These are phyloP conservation scores for Pomatorhinus ruficollis DNA, from an alignment of 2,113 vertebrate genomes.

Conservation along the genomic window DNA sequence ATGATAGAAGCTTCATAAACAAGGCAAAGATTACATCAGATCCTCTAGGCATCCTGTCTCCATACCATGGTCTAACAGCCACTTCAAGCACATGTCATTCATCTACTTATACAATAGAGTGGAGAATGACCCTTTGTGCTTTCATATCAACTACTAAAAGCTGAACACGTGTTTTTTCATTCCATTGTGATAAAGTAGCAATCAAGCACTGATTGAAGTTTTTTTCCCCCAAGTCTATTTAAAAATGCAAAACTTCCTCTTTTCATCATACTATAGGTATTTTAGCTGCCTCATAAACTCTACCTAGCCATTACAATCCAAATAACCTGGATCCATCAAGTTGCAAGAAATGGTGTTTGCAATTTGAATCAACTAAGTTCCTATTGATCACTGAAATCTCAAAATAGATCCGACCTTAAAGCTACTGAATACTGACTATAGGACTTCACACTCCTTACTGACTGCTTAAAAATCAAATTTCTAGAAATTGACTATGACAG, in stretches of 20 bases:
- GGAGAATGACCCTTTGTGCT: background rate
- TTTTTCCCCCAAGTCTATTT: background rate
- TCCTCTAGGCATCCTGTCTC: background rate
- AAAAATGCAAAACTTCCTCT: background rate
- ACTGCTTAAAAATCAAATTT: background rate
- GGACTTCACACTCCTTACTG: background rate
- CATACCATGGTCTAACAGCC: background rate
- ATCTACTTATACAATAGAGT: background rate
- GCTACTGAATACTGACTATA: background rate
- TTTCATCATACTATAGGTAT: background rate
- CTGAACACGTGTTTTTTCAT: rapidly evolving
- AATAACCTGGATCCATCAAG: background rate
- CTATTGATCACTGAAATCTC: background rate
- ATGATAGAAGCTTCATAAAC: background rate
- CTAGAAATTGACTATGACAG: background rate
- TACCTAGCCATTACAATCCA: background rate
- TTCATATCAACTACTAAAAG: background rate
- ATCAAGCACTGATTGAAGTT: background rate
- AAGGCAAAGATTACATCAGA: background rate
- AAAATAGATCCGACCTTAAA: background rate
- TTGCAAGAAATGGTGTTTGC: background rate
- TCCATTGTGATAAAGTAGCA: background rate
- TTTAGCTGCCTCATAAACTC: background rate
- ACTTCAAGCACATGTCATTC: background rate
- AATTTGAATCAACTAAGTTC: background rate